These are phyloP conservation scores for Carabus problematicus DNA, from an alignment of 2,888 invertebrate genomes.

Conservation along the genomic window DNA sequence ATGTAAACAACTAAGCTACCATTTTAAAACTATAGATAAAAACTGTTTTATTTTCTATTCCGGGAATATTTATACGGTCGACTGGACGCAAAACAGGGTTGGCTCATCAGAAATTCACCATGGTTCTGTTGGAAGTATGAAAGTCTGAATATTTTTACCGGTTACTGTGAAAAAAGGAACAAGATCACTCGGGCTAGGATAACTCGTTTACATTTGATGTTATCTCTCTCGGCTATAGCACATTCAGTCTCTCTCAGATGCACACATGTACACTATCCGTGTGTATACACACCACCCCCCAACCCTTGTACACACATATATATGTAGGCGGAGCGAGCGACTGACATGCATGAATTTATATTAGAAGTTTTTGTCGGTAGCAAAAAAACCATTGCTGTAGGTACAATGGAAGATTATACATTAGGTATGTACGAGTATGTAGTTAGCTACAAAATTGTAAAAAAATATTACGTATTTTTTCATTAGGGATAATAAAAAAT, in stretches of 20 bases:
- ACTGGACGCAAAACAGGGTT: conserved; percentile 37
- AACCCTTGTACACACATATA: no score
- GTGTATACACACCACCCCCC: no score
- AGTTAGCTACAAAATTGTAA: no score
- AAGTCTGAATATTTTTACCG: conserved; percentile 47
- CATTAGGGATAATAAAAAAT: no score
- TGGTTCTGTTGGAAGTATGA: conserved; percentile 46
- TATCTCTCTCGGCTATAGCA: conserved; percentile 10
- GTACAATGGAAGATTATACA: no score
- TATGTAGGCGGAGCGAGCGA: neutral
- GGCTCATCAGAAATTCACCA: conserved; percentile 47
- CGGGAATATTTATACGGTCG: conserved; percentile 21
- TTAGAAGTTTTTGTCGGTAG: conserved; percentile 38
- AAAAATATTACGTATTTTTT: no score
- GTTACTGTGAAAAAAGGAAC: conserved; percentile 45
- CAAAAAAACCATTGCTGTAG: conserved; percentile 36
- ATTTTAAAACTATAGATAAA: neutral
- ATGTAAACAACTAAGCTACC: conserved; percentile 2
- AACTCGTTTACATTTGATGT: conserved; percentile 44
- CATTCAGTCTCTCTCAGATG: neutral
- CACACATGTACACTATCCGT: neutral
- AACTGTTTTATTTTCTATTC: no score
- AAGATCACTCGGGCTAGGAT: conserved; percentile 46
- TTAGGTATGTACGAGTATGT: no score
- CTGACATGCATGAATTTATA: conserved; percentile 42